phyloP scores from a whole-genome alignment of 2,797 vertebrate species.

The Microhierax caerulescens region DNA sequence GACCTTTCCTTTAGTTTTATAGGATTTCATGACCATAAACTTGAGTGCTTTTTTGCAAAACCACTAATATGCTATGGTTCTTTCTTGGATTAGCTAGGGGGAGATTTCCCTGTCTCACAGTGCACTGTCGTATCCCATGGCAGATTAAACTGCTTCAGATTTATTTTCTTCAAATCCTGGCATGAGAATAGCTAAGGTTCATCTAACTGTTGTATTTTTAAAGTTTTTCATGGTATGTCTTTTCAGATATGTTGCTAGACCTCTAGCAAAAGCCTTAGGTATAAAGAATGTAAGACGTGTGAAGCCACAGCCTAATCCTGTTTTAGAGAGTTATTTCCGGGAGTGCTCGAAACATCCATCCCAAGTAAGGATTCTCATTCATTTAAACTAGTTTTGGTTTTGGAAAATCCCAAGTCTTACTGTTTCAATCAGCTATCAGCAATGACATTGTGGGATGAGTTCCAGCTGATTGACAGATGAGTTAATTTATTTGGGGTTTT shows the following conservation, averaged over 20 bases:
- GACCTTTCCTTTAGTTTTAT: background rate
- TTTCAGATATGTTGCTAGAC: conserved; percentile 85
- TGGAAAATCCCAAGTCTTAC: conserved; percentile 14
- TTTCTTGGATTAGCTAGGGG: background rate
- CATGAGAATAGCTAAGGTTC: background rate
- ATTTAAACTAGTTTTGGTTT: background rate
- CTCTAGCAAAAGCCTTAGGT: conserved; percentile 82
- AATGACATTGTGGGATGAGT: conserved; percentile 17
- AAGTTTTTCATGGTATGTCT: conserved; percentile 27
- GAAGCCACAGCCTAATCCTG: conserved; percentile 77
- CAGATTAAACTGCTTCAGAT: background rate
- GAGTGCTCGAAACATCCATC: conserved; percentile 78
- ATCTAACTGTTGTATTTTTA: background rate
- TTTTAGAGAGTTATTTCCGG: conserved; percentile 85
- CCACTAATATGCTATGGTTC: background rate
- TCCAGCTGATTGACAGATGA: conserved; percentile 52
- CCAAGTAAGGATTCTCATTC: conserved; percentile 80
- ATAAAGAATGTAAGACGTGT: conserved; percentile 78
- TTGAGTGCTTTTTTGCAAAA: background rate
- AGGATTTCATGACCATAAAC: background rate
- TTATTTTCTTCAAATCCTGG: background rate
- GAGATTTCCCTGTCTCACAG: background rate
- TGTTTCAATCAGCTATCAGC: conserved; percentile 33
- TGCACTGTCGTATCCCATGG: background rate
- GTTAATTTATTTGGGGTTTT: conserved; percentile 47